Evolutionary conservation across 2,797 vertebrate genomes (phyloP).

Genomic region (Psittacula echo): DNA sequence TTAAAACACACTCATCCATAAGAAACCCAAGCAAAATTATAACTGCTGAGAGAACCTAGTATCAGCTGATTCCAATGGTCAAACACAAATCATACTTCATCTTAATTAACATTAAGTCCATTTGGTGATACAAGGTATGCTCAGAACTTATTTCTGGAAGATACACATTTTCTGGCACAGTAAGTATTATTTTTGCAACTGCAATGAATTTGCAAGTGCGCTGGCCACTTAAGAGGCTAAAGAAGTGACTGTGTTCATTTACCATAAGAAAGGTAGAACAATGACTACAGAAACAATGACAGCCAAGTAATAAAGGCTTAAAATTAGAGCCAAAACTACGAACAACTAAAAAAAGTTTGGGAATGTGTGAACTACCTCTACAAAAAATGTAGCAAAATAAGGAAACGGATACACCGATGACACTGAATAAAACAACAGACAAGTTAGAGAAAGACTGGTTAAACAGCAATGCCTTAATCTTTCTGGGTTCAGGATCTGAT

Average conservation of each 20-base stretch:
- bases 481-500: background rate
- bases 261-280: background rate
- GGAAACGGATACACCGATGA: background rate
- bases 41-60: background rate
- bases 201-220: background rate
- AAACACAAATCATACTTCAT: background rate
- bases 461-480: background rate
- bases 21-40: background rate
- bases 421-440: background rate
- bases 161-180: background rate
- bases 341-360: background rate
- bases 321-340: background rate
- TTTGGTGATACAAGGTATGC: background rate
- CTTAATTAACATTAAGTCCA: background rate
- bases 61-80: background rate
- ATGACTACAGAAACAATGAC: background rate
- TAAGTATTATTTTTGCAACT: background rate
- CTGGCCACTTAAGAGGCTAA: background rate
- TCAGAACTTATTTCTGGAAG: background rate
- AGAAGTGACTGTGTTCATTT: background rate
- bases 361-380: background rate
- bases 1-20: background rate
- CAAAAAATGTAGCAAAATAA: background rate
- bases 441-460: background rate
- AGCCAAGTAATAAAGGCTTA: background rate